phyloP scores from a whole-genome alignment of 2,797 vertebrate species.

The Tadarida brasiliensis region DNA sequence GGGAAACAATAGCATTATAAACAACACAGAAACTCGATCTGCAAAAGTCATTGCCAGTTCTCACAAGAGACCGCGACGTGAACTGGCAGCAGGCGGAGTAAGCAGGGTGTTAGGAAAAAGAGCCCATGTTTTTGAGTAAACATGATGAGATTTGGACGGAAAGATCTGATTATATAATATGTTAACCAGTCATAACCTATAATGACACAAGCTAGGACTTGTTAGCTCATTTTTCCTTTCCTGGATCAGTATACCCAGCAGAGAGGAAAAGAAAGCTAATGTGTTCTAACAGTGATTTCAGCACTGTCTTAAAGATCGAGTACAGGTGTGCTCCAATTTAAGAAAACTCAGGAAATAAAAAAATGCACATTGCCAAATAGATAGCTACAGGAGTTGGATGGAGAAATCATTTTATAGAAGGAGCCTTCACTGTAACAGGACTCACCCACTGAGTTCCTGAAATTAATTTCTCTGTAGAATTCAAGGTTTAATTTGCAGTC shows the following conservation, averaged over 20 bases:
- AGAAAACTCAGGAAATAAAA: slow-evolving; percentile 48
- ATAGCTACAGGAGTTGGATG: background rate
- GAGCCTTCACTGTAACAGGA: slow-evolving; percentile 38
- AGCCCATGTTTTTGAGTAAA: background rate
- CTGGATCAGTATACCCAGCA: slow-evolving; percentile 30
- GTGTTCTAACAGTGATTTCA: slow-evolving; percentile 44
- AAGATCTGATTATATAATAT: slow-evolving; percentile 25
- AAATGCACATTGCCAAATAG: background rate
- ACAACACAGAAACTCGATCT: slow-evolving; percentile 57
- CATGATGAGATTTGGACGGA: slow-evolving; percentile 44
- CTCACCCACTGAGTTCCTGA: slow-evolving; percentile 39
- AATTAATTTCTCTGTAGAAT: slow-evolving; percentile 38
- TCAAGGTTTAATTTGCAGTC: slow-evolving; percentile 54
- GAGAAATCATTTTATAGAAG: slow-evolving; percentile 41
- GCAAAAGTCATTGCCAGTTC: slow-evolving; percentile 59
- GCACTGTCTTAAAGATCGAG: slow-evolving; percentile 59
- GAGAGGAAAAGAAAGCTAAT: slow-evolving; percentile 48
- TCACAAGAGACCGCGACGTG: slow-evolving; percentile 26
- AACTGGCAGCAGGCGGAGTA: background rate
- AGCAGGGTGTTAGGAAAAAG: slow-evolving; percentile 34
- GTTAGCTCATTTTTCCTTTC: slow-evolving; percentile 51
- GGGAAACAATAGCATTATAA: slow-evolving; percentile 66
- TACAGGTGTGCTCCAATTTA: slow-evolving; percentile 53
- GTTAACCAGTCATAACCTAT: slow-evolving; percentile 35
- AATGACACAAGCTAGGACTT: slow-evolving; percentile 36